Conservation (phyloP, 2,888 invertebrate species). For the Serrognathus titanus region DNA sequence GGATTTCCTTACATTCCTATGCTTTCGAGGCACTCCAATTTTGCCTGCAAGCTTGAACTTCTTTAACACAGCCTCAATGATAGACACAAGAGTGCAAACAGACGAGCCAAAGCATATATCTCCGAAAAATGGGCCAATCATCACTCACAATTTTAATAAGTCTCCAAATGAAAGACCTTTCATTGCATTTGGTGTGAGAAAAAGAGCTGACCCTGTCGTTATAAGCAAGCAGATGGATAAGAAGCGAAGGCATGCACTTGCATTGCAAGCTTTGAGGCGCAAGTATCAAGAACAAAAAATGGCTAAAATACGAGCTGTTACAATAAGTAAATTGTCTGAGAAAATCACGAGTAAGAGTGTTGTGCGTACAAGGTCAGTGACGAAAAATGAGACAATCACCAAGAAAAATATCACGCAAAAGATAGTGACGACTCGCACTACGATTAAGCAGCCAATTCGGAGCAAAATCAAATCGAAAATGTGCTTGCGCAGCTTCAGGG, state of each 20-base stretch:
- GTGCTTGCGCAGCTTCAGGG: slow-evolving; percentile 49
- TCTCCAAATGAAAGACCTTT: slow-evolving; percentile 45
- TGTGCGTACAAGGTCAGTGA: slow-evolving; percentile 52
- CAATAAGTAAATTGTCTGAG: slow-evolving; percentile 48
- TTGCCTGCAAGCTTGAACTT: slow-evolving; percentile 71
- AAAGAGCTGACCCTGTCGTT: slow-evolving; percentile 53
- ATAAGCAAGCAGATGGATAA: slow-evolving; percentile 48
- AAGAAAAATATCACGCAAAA: slow-evolving; percentile 41
- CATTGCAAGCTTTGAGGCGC: slow-evolving; percentile 56
- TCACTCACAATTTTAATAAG: slow-evolving; percentile 35
- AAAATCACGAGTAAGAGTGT: slow-evolving; percentile 46
- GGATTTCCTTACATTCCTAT: slow-evolving; percentile 81
- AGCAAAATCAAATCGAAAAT: slow-evolving; percentile 37
- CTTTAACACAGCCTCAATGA: slow-evolving; percentile 55
- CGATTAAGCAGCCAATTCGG: slow-evolving; percentile 33
- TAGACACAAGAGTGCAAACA: slow-evolving; percentile 42
- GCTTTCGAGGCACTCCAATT: slow-evolving; percentile 73
- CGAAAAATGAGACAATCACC: slow-evolving; percentile 45
- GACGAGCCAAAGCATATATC: slow-evolving; percentile 30
- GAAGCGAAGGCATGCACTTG: slow-evolving; percentile 47
- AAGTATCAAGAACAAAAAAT: slow-evolving; percentile 61
- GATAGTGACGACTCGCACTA: slow-evolving; percentile 42
- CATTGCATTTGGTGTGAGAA: slow-evolving; percentile 57
- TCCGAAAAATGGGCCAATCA: slow-evolving; percentile 34
- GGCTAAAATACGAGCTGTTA: slow-evolving; percentile 53